These are phyloP conservation scores for Myopa testacea DNA, from an alignment of 2,888 invertebrate genomes.

Conservation along the genomic window DNA sequence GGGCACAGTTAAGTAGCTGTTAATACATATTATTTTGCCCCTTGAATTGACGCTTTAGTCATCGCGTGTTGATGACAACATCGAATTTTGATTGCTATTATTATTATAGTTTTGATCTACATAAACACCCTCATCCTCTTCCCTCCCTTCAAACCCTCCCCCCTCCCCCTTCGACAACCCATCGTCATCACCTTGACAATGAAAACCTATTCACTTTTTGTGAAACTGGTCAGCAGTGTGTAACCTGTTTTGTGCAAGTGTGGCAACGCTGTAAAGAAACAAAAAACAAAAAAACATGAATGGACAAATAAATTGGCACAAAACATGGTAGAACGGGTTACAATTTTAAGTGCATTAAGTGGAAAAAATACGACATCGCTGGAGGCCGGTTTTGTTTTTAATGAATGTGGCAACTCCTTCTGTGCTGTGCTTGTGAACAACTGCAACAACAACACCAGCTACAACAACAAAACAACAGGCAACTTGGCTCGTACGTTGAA, in stretches of 20 bases:
- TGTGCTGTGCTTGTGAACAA: too few relatives aligned
- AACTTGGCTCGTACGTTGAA: background rate
- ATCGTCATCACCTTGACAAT: slow-evolving; percentile 27
- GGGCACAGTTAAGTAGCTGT: too few relatives aligned
- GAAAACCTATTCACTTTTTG: slow-evolving; percentile 12
- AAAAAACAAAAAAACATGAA: background rate
- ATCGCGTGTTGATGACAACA: too few relatives aligned
- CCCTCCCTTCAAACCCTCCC: too few relatives aligned
- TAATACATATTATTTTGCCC: too few relatives aligned
- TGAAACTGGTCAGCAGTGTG: slow-evolving; percentile 13
- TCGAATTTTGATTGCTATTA: too few relatives aligned
- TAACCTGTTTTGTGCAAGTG: background rate
- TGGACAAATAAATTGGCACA: background rate
- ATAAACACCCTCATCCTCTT: too few relatives aligned
- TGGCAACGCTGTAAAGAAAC: background rate
- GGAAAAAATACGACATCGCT: background rate
- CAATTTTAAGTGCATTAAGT: background rate
- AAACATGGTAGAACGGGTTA: slow-evolving; percentile 8
- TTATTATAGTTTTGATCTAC: too few relatives aligned
- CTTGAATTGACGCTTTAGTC: too few relatives aligned
- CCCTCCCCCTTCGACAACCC: background rate
- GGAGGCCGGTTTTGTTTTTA: slow-evolving; percentile 3
- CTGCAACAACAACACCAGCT: background rate
- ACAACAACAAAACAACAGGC: background rate
- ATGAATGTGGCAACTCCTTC: slow-evolving; percentile 17